Conservation (phyloP, 2,888 invertebrate species). For the Diarsia brunnea region DNA sequence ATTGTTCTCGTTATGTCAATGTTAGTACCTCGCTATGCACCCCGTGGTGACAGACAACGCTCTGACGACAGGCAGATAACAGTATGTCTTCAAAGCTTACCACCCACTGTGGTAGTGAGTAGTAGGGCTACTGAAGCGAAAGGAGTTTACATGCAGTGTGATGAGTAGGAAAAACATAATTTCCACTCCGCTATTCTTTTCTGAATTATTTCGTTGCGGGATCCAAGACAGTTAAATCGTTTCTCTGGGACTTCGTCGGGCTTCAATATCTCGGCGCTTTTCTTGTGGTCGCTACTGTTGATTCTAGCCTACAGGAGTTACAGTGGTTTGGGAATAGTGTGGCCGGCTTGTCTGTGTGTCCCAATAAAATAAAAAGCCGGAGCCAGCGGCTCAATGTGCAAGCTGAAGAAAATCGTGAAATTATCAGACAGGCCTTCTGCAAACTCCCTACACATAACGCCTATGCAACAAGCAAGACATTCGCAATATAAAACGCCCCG, state of each 20-base stretch:
- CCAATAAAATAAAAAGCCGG: too few relatives aligned
- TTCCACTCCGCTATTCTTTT: too few relatives aligned
- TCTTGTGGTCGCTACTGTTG: too few relatives aligned
- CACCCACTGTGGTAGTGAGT: background rate
- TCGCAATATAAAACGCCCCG: conserved; percentile 73
- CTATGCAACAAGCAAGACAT: conserved; percentile 73
- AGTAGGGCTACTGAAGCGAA: background rate
- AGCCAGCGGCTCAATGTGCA: too few relatives aligned
- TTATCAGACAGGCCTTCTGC: conserved; percentile 27
- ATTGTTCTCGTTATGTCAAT: background rate
- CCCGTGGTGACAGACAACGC: background rate
- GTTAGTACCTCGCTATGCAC: conserved; percentile 9
- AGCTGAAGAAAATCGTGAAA: background rate
- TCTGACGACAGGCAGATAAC: conserved; percentile 12
- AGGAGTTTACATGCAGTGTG: background rate
- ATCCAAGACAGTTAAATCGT: too few relatives aligned
- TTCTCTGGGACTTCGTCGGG: too few relatives aligned
- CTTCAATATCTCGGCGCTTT: too few relatives aligned
- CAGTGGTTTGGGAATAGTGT: too few relatives aligned
- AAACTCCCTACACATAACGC: conserved; percentile 6
- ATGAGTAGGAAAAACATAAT: too few relatives aligned
- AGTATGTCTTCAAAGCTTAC: conserved; percentile 1
- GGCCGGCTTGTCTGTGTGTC: too few relatives aligned
- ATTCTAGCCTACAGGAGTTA: too few relatives aligned
- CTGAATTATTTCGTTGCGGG: too few relatives aligned